Base-by-base conservation (phyloP, 2,797 vertebrate genomes). In the Mormyrops boulengeri region DNA sequence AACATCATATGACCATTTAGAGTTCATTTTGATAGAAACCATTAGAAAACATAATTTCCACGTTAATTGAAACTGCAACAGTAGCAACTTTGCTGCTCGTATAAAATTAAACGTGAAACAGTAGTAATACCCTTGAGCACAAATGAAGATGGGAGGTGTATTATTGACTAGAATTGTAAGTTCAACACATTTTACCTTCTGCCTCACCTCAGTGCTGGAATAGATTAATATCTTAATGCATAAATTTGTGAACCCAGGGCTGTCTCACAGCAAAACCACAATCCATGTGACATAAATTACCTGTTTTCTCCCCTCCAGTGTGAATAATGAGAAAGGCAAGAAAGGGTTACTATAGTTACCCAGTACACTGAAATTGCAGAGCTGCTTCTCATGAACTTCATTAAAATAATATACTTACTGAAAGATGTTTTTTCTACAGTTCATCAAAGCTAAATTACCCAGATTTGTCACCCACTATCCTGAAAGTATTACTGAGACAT, bases 41-140 rank as follows among this genome's bases (percentile, higher is more conserved):
- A 52, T 57, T 30, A 19, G 50, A 52, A 87, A n/a, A 87, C 38
- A 41, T n/a, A 22, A 44, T 87, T 57, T 82, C 77, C 19, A 82
- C n/a, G 19, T 80, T 47, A 80, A 80, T 47, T 80, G 38, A 82
- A 82, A 82, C 8, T 47, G 77, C 41, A 82, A n/a, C 41, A 47
- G 77, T 47, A n/a, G 77, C 6, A 82, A 2, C 77, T 82, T n/a
- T 47, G 77, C 77, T 80, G 38, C 19, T 47, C 77, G 8, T 82
- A 57, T 57, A 62, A 87, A 57, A 87, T 87, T 57, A 41, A 87
- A 60, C 2, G 73, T 80, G 41, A 85, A 87, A 41, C 86, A 86
- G n/a, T 38, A 86, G 26, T 86, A 34, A 53, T 53, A 55, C 49
- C 85, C 85, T 34, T 34, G 52, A 86, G 85, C 12, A 6, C 50